phyloP scores from a whole-genome alignment of 2,113 vertebrate genomes.

The Arizona elegans region DNA sequence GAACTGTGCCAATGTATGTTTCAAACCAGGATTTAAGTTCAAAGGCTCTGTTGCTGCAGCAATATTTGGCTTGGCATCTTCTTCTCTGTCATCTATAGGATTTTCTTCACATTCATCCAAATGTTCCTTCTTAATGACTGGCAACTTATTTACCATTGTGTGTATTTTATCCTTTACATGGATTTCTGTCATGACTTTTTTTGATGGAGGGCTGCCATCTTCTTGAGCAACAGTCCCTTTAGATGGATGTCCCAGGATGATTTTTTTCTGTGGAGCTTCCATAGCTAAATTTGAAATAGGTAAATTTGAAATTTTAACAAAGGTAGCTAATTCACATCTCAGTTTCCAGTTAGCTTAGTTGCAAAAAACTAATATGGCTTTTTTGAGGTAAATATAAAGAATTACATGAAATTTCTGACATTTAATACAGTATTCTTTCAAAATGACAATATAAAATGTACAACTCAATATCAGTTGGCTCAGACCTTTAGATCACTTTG shows the following conservation, averaged over 20 bases:
- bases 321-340: slow-evolving; percentile 19
- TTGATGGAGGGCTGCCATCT: slow-evolving; percentile 84
- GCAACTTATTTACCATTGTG: slow-evolving; percentile 74
- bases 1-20: slow-evolving; percentile 96
- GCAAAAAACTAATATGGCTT: slow-evolving; percentile 9
- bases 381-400: slow-evolving; percentile 6
- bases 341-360: slow-evolving; percentile 24
- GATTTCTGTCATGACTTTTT: slow-evolving; percentile 87
- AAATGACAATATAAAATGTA: slow-evolving; percentile 17
- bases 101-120: slow-evolving; percentile 78
- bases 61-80: slow-evolving; percentile 65
- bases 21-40: slow-evolving; percentile 92
- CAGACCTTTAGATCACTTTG: neutral
- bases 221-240: slow-evolving; percentile 73
- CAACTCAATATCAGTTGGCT: neutral
- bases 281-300: slow-evolving; percentile 68
- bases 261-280: slow-evolving; percentile 82
- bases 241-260: slow-evolving; percentile 62
- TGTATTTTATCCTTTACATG: slow-evolving; percentile 77
- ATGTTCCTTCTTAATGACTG: slow-evolving; percentile 87
- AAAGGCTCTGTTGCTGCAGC: slow-evolving; percentile 77
- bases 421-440: slow-evolving; percentile 3
- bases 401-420: neutral
- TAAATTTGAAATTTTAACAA: slow-evolving; percentile 34
- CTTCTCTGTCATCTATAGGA: slow-evolving; percentile 64